Evolutionary conservation across 2,113 vertebrate genomes (phyloP), one percentile per base, ranked within the genome.

Genomic region (Eclectus roratus): DNA sequence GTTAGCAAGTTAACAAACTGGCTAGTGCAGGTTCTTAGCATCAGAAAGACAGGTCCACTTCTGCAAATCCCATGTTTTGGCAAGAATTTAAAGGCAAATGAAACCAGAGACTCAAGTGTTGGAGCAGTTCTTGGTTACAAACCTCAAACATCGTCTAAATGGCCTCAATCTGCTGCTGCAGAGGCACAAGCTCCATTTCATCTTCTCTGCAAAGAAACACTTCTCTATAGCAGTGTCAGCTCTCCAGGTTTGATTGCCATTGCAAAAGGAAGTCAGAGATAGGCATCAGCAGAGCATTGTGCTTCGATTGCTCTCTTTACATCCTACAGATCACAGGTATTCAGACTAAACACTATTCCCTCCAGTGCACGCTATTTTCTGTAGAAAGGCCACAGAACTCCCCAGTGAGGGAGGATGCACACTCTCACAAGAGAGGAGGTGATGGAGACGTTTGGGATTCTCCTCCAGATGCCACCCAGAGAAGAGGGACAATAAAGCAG

Each of bases 141-240:
- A 52, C n/a, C 23, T 78, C 37, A n/a, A 47, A 52, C 9, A 0
- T 1, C 1, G 31, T 10, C 31, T 58, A 17, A 21, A 5, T 3
- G 13, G 58, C 20, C 27, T 88, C 49, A 11, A 29, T 11, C 52
- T 72, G 82, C 83, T 56, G n/a, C 33, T 65, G 49, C 44, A 65
- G 29, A 90, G 44, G 27, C 27, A 56, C 7, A 21, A 86, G 7
- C 19, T 43, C 53, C 1, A 2, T 33, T 91, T 61, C 41, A 29
- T 19, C 39, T 66, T 56, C 63, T 41, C 82, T 61, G 49, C 49
- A 41, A 70, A 80, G 47, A 70, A 7, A 11, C 3, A 2, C 24
- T 64, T 14, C 82, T 37, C 58, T 15, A 13, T 74, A 90, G 88
- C 33, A 47, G 29, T 1, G 6, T 29, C 80, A 91, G 58, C 84